phyloP scores from a whole-genome alignment of 2,797 vertebrate genomes.

The Pipistrellus pipistrellus region DNA sequence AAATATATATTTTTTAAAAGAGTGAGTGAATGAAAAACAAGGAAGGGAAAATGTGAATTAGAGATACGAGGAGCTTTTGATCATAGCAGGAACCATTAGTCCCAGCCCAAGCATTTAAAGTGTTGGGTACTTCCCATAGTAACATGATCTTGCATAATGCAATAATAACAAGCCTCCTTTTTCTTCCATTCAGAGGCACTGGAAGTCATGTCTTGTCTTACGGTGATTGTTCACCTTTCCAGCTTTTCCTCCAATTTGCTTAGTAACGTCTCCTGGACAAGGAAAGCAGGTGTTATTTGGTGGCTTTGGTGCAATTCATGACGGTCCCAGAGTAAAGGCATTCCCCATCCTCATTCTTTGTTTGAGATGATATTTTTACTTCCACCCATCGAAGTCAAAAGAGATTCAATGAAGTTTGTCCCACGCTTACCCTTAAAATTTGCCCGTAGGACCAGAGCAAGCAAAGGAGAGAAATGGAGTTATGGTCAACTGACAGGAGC shows the following conservation, averaged over 20 bases:
- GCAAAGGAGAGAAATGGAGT: slow-evolving; percentile 46
- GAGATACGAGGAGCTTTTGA: not conserved
- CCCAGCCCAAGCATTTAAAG: not conserved
- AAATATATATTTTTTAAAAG: not conserved
- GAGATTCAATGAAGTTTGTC: not conserved
- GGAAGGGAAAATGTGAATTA: not conserved
- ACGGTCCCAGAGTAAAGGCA: not conserved
- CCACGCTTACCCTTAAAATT: slow-evolving; percentile 26
- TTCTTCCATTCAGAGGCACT: not conserved
- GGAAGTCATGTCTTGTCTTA: slow-evolving; percentile 35
- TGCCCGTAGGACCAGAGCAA: not conserved
- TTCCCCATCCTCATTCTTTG: slow-evolving; percentile 11
- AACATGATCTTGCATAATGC: not conserved
- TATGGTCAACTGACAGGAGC: slow-evolving; percentile 57
- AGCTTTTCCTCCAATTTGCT: not conserved
- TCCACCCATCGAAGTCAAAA: not conserved
- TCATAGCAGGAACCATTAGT: not conserved
- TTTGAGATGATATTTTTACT: not conserved
- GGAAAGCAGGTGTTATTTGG: not conserved
- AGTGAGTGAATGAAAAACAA: not conserved
- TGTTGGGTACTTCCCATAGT: not conserved
- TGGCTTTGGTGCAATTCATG: not conserved
- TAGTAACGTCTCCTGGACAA: slow-evolving; percentile 1
- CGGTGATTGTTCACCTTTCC: not conserved
- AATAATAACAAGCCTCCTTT: not conserved